Base-by-base conservation (phyloP, 2,113 vertebrate genomes). In the Anguilla japonica region DNA sequence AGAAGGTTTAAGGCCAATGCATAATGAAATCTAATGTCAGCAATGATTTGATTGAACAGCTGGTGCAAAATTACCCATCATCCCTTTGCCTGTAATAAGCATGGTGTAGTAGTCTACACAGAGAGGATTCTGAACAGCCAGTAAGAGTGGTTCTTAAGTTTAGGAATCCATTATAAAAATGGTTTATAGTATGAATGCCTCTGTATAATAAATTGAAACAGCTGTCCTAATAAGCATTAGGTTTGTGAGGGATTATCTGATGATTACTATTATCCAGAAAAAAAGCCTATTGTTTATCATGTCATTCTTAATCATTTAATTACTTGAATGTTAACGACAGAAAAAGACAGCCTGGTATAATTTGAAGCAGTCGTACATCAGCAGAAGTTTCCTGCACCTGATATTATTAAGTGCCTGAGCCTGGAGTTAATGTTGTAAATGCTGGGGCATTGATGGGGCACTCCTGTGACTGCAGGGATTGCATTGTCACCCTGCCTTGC, bases 61-160 rank as follows among this genome's bases (percentile, higher is more conserved):
- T 75, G 71, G 71, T 75, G 71, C n/a, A 75, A 75, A 75, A 75
- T 75, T 75, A 34, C 71, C 71, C n/a, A 75, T 75, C 71, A 34
- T 75, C 71, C 71, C 2, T n/a, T 75, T 34, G 71, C n/a, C 71
- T 26, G 22, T 75, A 75, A 29, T n/a, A 14, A 75, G 71, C 9
- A 75, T 13, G n/a, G 26, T 75, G 34, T 75, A 75, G 9, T n/a
- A 9, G 71, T 75, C 71, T 75, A 9, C 71, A 75, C 71, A 71
- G 22, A 75, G 71, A 75, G 26, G 71, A n/a, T n/a, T n/a, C n/a
- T 75, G 9, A 9, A 20, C 60, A 67, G 20, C 22, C 71, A 75
- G n/a, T 5, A 75, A 2, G 71, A 26, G 26, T 34, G 34, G 71
- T 75, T 34, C 71, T 75, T 75, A 75, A 75, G 71, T 75, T 75